A percentile compares a stretch with the other conserved stretches of the same genome.
Evolutionary conservation across 1,140 invertebrate species (phyloP).

Genomic region (Brachionus plicatilis): DNA sequence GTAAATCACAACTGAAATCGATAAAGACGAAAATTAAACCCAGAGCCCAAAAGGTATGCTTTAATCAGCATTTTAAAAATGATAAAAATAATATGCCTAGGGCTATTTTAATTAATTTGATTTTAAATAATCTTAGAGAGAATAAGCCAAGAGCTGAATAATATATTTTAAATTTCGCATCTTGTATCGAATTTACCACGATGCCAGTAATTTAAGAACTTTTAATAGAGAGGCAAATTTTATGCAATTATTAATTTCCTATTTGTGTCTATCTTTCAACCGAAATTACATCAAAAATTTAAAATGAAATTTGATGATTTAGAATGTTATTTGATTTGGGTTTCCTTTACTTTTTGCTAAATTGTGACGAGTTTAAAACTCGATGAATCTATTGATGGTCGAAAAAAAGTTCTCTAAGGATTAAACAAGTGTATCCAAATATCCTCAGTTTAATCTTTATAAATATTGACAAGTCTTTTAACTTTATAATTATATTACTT

Average conservation of each 20-base stretch:
- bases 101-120: not conserved
- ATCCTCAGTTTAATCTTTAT: not conserved
- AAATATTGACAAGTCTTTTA: not conserved
- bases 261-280: not conserved
- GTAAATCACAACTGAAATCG: not conserved
- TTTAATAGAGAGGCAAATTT: not conserved
- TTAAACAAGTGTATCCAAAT: not conserved
- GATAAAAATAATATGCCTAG: not conserved
- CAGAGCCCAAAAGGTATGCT: not conserved
- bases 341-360: not conserved
- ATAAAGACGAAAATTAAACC: not conserved
- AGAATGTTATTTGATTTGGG: not conserved
- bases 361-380: not conserved
- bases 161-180: not conserved
- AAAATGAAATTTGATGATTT: not conserved
- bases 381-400: not conserved
- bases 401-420: not conserved
- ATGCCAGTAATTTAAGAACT: not conserved
- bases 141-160: not conserved
- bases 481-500: not conserved
- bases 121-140: not conserved
- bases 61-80: not conserved
- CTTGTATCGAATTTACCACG: not conserved
- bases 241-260: not conserved
- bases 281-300: not conserved